Conservation (phyloP, 1,140 invertebrate species). For the Drosophila asahinai region DNA sequence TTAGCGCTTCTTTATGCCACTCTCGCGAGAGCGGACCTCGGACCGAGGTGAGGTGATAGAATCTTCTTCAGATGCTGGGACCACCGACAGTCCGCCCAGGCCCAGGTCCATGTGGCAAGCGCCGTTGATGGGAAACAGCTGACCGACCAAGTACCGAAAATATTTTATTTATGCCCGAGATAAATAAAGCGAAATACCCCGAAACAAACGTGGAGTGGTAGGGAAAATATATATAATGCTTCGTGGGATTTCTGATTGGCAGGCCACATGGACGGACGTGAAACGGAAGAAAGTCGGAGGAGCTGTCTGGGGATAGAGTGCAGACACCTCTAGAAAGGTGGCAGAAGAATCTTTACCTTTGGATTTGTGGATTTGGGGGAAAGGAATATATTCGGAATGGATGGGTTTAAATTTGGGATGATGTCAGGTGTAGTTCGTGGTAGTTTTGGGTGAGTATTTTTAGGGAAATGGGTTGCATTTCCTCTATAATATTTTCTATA, state of each 20-base stretch:
- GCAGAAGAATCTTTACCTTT: no score
- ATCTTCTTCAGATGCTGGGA: constrained; percentile 51
- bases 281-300: constrained; percentile 33
- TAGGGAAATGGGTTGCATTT: no score
- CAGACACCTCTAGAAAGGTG: constrained; percentile 19
- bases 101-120: constrained; percentile 60
- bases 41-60: constrained; percentile 57
- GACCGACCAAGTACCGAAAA: constrained; percentile 70
- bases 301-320: constrained; percentile 29
- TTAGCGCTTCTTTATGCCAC: constrained; percentile 75
- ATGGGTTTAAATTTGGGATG: background rate
- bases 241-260: constrained; percentile 36
- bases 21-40: constrained; percentile 1
- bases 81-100: constrained; percentile 58
- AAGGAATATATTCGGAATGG: background rate
- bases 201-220: constrained; percentile 3
- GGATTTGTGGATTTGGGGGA: background rate
- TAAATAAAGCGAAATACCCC: constrained; percentile 66
- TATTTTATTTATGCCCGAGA: constrained; percentile 79
- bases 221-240: constrained; percentile 19
- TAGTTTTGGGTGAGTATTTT: background rate
- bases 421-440: constrained; percentile 7
- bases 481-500: background rate
- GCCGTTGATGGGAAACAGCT: constrained; percentile 81
- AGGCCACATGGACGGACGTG: constrained; percentile 38